phyloP scores from a whole-genome alignment of 2,797 vertebrate species.

The Cichlasoma orientale region DNA sequence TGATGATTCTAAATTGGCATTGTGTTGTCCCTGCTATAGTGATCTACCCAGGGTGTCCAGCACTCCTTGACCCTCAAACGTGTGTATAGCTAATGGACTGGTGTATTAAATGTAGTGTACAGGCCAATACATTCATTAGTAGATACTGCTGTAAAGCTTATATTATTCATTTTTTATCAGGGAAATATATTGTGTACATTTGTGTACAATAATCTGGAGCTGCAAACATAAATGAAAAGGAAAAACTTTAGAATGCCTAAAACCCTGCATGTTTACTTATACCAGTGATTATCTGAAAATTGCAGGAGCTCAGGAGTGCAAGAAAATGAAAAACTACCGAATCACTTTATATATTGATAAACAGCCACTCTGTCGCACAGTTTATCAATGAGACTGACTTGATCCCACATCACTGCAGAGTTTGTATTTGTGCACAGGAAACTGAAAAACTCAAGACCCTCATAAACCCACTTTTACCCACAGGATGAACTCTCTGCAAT shows the following conservation, averaged over 20 bases:
- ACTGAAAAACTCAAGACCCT: too few relatives aligned
- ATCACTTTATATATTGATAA: background rate
- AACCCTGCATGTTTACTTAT: background rate
- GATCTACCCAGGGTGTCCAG: background rate
- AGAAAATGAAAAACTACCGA: too few relatives aligned
- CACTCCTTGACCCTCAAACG: background rate
- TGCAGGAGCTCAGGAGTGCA: background rate
- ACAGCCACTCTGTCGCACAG: background rate
- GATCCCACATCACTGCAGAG: accelerated
- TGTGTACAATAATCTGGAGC: background rate
- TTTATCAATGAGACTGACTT: accelerated
- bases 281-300: background rate
- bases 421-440: background rate
- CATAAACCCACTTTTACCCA: too few relatives aligned
- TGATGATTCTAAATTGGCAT: background rate
- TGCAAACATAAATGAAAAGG: background rate
- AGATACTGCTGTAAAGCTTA: accelerated
- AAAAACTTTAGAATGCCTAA: background rate
- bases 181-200: background rate
- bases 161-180: background rate
- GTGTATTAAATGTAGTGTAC: background rate
- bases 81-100: background rate
- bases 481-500: background rate
- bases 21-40: background rate
- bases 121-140: too few relatives aligned